A percentile compares a stretch with the other conserved stretches of the same genome.
Conservation (phyloP, 37 sponge, comb jelly and placozoan genomes). For the Geodia barretti region DNA sequence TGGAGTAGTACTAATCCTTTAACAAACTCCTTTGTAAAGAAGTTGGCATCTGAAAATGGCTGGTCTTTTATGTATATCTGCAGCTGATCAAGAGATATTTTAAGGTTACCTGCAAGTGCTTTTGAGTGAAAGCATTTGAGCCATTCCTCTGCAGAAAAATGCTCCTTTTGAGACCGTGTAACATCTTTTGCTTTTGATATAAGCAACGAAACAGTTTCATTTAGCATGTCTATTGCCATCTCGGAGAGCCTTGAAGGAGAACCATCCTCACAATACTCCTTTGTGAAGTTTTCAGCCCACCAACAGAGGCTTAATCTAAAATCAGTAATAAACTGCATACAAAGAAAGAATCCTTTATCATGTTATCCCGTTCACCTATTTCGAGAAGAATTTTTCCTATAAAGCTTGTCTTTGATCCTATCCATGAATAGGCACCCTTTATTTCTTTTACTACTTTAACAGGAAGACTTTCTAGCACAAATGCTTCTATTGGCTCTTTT, state of each 20-base stretch:
- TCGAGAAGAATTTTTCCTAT: slow-evolving; percentile 1
- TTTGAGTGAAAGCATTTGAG: background rate
- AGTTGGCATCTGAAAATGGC: background rate
- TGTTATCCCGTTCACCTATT: background rate
- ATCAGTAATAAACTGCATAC: background rate
- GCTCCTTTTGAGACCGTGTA: background rate
- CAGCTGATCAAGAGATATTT: background rate
- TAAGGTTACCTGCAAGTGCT: background rate
- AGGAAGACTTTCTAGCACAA: background rate
- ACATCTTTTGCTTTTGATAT: background rate
- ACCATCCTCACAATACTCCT: background rate
- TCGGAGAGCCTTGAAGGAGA: background rate
- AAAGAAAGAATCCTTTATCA: background rate
- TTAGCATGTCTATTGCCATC: background rate
- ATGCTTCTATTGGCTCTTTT: background rate
- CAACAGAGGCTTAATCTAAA: background rate
- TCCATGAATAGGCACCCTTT: background rate
- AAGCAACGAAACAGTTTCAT: too few relatives aligned
- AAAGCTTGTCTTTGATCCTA: background rate
- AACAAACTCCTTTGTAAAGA: background rate
- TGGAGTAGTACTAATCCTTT: background rate
- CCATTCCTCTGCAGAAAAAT: background rate
- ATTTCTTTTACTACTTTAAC: background rate
- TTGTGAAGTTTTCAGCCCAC: background rate
- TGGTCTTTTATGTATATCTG: background rate